Evolutionary conservation across 2,797 vertebrate species (phyloP), one percentile per base, ranked within the genome.

Genomic region (Lycodopsis pacificus): DNA sequence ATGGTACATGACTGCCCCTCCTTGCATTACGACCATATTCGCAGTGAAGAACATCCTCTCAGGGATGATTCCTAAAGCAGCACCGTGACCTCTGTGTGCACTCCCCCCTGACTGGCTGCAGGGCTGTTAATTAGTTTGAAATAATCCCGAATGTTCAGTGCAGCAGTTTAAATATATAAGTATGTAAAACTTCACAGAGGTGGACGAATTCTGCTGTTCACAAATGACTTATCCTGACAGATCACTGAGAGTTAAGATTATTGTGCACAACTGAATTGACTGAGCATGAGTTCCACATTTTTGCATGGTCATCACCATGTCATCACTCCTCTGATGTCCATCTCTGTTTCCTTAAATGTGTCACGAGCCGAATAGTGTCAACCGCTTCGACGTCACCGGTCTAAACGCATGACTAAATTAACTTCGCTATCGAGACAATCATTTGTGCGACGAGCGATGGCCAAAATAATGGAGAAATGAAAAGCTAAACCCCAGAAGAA

Each of bases 41-140:
- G 3, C 48, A 57, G 17, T 44, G 11, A 57, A 54, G 19, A 57
- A 72, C 30, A 58, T 65, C 44, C 71, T 71, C 62, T 44, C 9
- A 38, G 73, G 54, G 64, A 49, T 44, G 20, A 69, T 77, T 86
- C 57, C 46, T 77, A 71, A 80, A 80, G 84, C 82, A 73, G 71
- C 68, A 22, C n/a, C 0, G 2, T 83, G 79, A 58, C 83, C 85
- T 88, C 71, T 4, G 42, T 20, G 6, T 80, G 75, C 65, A 80
- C 75, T 70, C 61, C 42, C 58, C 83, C 25, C 63, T 61, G 25
- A 77, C 65, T 75, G 80, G 66, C 82, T 80, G 61, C 15, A 84
- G 56, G 80, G 72, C 27, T 73, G 73, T 79, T 90, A 84, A 86
- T 90, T 88, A 75, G 76, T 85, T 77, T 57, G 36, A 77, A 78